phyloP scores from a whole-genome alignment of 2,113 vertebrate genomes.

The Prionailurus bengalensis region DNA sequence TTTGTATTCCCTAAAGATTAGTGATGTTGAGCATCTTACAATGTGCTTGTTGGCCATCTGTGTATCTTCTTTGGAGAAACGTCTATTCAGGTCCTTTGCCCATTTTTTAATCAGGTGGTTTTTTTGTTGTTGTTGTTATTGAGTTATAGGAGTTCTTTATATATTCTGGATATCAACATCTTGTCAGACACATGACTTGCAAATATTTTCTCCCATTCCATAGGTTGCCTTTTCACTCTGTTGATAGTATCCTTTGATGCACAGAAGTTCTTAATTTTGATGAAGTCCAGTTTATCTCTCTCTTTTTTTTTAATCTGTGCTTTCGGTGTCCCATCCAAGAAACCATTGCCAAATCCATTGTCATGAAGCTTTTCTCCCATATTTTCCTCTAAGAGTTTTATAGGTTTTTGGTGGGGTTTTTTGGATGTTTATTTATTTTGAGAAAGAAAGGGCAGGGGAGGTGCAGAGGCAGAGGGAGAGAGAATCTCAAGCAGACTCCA shows the following conservation, averaged over 20 bases:
- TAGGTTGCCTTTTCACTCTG: neutral
- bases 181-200: neutral
- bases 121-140: neutral
- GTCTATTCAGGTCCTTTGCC: neutral
- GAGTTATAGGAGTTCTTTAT: neutral
- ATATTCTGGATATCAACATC: neutral
- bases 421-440: too few relatives aligned
- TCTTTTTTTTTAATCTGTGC: neutral
- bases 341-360: neutral
- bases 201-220: neutral
- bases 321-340: neutral
- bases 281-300: constrained; percentile 2
- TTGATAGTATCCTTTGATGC: constrained; percentile 10
- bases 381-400: neutral
- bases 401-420: too few relatives aligned
- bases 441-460: too few relatives aligned
- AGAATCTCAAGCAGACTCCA: too few relatives aligned
- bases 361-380: neutral
- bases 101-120: neutral
- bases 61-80: neutral
- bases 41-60: neutral
- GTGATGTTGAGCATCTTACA: neutral
- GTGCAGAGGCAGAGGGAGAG: too few relatives aligned
- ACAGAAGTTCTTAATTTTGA: neutral
- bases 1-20: neutral